Evolutionary conservation across 2,113 vertebrate species (phyloP).

Genomic region (Grantiella picta): DNA sequence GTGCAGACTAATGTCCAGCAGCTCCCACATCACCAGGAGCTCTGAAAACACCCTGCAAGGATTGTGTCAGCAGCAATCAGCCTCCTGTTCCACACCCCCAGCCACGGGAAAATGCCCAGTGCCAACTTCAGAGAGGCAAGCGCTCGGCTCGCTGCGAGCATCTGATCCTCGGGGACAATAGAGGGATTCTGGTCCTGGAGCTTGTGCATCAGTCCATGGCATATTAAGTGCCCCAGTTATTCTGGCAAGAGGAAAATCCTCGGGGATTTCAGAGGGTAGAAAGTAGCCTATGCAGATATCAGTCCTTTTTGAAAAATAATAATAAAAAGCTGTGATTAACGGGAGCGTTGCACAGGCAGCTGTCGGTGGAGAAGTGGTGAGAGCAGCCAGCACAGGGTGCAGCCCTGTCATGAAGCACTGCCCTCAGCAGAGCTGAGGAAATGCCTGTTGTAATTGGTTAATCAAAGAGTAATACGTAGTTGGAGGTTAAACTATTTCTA

Average conservation of each 20-base stretch:
- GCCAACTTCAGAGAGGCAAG: neutral
- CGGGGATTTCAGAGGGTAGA: neutral
- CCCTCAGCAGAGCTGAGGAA: neutral
- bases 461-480: slow-evolving; percentile 16
- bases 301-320: neutral
- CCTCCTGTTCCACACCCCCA: neutral
- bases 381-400: neutral
- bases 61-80: neutral
- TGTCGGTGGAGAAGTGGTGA: neutral
- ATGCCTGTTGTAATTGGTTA: neutral
- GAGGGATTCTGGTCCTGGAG: neutral
- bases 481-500: slow-evolving; percentile 49
- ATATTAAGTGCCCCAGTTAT: slow-evolving; percentile 33
- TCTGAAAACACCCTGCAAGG: neutral
- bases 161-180: slow-evolving; percentile 27
- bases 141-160: neutral
- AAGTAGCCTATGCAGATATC: neutral
- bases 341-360: neutral
- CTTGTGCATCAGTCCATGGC: neutral
- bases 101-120: neutral
- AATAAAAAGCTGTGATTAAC: neutral
- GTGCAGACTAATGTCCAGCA: neutral
- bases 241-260: neutral
- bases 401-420: neutral
- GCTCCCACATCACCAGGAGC: neutral